Base-by-base conservation (phyloP, 2,888 invertebrate genomes). In the Tinea trinotella region DNA sequence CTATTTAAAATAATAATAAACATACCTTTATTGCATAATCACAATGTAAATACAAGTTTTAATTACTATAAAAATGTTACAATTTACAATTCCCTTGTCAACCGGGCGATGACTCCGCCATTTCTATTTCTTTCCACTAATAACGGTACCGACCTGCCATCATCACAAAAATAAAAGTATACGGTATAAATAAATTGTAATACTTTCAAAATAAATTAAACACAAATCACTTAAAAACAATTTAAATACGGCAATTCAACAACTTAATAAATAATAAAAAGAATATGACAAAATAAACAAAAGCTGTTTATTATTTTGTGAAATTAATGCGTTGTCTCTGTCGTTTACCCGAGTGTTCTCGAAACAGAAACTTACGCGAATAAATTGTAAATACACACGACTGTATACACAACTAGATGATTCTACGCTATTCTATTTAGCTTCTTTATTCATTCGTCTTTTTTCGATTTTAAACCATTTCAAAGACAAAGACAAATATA, bases 41-140 rank as follows among this genome's bases (percentile, higher is more conserved):
- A 40, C 40, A 40, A 40, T 40, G 40, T 40, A 15, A 3, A 1
- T 40, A 40, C n/a, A 3, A 40, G 2, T 13, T 40, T 13, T 19
- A 53, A 13, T 18, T 9, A 35, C 10, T 53, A 59, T 56, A 60
- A 61, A 62, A 63, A 63, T 61, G 62, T 60, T 61, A 60, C 62
- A 60, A 64, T 66, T 62, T 67, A 66, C 66, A 67, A 4, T 64
- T 64, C 60, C 55, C 64, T 57, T 56, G 61, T 72, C 69, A 75
- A 70, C 77, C 75, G 72, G 74, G 74, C 74, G 78, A 76, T 66
- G 76, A 66, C 64, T 71, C 70, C 64, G 79, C 75, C 79, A 79
- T 79, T 67, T 74, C 76, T 53, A 40, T 13, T 13, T 40, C 40
- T 30, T 30, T 30, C 7, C n/a, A 10, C 7, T 4, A 13, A 12